Evolutionary conservation across 2,888 invertebrate species (phyloP).

Genomic region (Pristionchus japonicus): DNA sequence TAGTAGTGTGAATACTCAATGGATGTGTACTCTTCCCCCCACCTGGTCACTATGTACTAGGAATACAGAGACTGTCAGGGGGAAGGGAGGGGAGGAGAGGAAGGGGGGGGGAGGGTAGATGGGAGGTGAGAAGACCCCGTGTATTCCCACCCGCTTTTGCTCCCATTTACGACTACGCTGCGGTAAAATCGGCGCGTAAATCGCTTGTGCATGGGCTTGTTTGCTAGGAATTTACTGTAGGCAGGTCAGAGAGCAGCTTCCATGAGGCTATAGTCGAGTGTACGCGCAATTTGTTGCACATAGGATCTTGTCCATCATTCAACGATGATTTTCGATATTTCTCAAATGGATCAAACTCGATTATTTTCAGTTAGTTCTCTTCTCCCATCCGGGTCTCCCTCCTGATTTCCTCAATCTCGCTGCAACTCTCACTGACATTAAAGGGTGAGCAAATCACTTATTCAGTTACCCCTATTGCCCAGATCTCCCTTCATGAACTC

Average conservation of each 20-base stretch:
- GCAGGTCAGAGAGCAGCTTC: neutral
- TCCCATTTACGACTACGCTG: conserved; percentile 1
- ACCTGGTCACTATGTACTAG: conserved; percentile 38
- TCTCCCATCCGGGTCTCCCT: conserved; percentile 27
- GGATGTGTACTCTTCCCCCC: neutral
- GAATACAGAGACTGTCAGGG: conserved; percentile 21
- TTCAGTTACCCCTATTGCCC: neutral
- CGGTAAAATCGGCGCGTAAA: conserved; percentile 27
- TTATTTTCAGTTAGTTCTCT: neutral
- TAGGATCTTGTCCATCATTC: too few relatives aligned
- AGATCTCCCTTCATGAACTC: too few relatives aligned
- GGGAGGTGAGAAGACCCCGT: conserved; percentile 15
- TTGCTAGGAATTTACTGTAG: conserved; percentile 23
- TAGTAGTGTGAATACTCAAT: conserved; percentile 37
- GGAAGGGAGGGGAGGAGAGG: neutral
- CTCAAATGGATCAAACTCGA: too few relatives aligned
- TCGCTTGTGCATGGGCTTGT: neutral
- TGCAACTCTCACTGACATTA: neutral
- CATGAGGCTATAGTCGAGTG: neutral
- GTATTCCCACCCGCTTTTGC: conserved; percentile 33
- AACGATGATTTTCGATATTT: too few relatives aligned
- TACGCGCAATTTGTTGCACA: neutral
- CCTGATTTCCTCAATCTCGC: conserved; percentile 25
- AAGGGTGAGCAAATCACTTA: neutral
- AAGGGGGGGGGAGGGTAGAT: neutral